Evolutionary conservation across 2,888 invertebrate genomes (phyloP), one percentile per base, ranked within the genome.

Genomic region (Amblyteles armatorius): DNA sequence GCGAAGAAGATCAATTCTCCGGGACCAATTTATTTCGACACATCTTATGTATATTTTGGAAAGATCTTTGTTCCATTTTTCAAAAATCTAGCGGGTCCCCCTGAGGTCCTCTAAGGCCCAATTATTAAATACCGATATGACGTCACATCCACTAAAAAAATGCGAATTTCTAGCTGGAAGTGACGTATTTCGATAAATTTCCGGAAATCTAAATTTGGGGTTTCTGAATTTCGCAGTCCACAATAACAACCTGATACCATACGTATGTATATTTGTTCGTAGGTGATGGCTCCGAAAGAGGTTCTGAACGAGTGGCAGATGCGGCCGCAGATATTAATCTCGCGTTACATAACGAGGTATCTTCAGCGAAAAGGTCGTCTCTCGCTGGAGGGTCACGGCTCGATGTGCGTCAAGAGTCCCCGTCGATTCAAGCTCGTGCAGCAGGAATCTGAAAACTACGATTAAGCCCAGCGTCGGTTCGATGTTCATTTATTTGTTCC

Each of bases 221-320:
- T 40, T 11, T 11, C 40, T 40, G 9, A 40, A 40, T 40, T 9
- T 40, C 40, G 40, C 40, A 40, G 40, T 3, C 40, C 0, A 40
- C 11, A 40, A 40, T 9, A 48, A 16, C 16, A 48, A 13, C 3
- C 16, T 16, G 16, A 4, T 16, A 13, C 44, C 4, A 48, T 4
- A 40, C 16, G 3, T 48, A 16, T 1, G 29, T 33, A 16, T 65
- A 26, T 68, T 36, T 71, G 1, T 76, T 79, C 50, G 5, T 89
- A 98, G 97, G 97, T 98, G 0, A 95, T 97, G 89, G 96, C 98
- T 9, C 97, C 98, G 11, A 98, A 98, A 93, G 98, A 98, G 94
- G 97, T 98, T 0, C 94, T 99, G 92, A 96, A 98, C 91, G 98
- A 98, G 92, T 99, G 98, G 97, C 98, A 99, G 93, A 95, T 96